Evolutionary conservation across 2,113 vertebrate genomes (phyloP), one percentile per base, ranked within the genome.

Genomic region (Anoplopoma fimbria): DNA sequence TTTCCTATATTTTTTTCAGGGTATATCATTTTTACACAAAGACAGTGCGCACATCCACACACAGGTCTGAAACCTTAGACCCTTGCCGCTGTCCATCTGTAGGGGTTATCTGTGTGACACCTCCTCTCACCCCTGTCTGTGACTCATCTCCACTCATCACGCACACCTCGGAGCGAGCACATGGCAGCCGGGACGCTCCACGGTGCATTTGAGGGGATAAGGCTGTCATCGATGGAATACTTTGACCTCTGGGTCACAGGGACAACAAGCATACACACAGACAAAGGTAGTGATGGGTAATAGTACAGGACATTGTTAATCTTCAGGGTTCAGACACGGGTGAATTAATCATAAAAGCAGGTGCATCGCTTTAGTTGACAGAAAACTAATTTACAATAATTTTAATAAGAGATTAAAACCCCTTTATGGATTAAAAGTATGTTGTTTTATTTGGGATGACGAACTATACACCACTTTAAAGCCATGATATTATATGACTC

Each of bases 31-130:
- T 86, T 89, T 79, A 71, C 82, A 79, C 83, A 88, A 81, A 80
- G 69, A 73, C 80, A 40, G 63, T 74, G 60, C 31, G 36, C 85
- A 79, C 75, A 70, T 31, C 29, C 84, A 77, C 82, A 77, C 62
- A 77, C 82, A 68, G 84, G 75, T 82, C 79, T 93, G 93, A 94
- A 94, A 95, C 93, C 71, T 89, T 91, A 95, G 90, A 94, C 84
- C 83, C 81, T 45, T 69, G 36, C 58, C 75, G 85, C 91, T 91
- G 90, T 93, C 93, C 92, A 91, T 94, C 93, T 95, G 94, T 81
- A 83, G 88, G 89, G 94, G 94, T 95, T 93, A 94, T 91, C 91
- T 79, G 84, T 89, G 90, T 93, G 92, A 91, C 93, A 92, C 91
- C 89, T 89, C 87, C 92, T 91, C 90, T 88, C 90, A 84, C 85